Conservation (phyloP, 2,113 vertebrate species). For the Colinus virginianus region DNA sequence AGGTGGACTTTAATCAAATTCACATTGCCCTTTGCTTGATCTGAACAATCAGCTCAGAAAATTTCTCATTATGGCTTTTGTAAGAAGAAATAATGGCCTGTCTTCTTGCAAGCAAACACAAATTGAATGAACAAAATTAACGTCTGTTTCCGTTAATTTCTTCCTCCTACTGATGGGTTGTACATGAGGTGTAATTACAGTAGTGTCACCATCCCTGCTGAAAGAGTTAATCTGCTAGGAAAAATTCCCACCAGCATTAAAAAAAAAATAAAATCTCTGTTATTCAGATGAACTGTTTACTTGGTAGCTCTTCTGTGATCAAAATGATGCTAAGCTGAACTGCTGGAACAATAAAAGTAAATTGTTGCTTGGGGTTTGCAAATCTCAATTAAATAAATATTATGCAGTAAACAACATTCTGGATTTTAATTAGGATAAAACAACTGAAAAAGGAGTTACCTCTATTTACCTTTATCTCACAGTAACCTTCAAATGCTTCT, state of each 20-base stretch:
- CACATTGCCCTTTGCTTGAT: conserved; percentile 58
- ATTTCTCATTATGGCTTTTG: conserved; percentile 72
- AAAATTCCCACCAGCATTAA: background rate
- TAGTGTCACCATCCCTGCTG: background rate
- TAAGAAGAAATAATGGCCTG: conserved; percentile 67
- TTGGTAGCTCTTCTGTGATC: conserved; percentile 43
- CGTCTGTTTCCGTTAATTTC: conserved; percentile 44
- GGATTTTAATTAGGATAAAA: conserved; percentile 71
- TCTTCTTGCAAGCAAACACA: conserved; percentile 61
- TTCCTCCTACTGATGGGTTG: conserved; percentile 18
- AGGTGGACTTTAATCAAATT: conserved; percentile 66
- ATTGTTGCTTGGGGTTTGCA: conserved; percentile 61
- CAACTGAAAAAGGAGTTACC: conserved; percentile 27
- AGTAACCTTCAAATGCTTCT: background rate
- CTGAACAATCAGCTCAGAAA: conserved; percentile 65
- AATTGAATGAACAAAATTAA: conserved; percentile 67
- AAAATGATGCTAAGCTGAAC: conserved; percentile 54
- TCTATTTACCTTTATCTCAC: conserved; percentile 2
- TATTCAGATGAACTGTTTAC: conserved; percentile 38
- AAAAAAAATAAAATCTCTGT: background rate
- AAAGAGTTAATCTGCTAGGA: conserved; percentile 59
- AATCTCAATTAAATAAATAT: conserved; percentile 68
- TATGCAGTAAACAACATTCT: conserved; percentile 51
- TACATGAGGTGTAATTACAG: conserved; percentile 51
- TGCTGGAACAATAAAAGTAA: conserved; percentile 66